A percentile compares a stretch with the other conserved stretches of the same genome.
Evolutionary conservation across 1,140 invertebrate species (phyloP).

Genomic region (Drosophila nasuta): DNA sequence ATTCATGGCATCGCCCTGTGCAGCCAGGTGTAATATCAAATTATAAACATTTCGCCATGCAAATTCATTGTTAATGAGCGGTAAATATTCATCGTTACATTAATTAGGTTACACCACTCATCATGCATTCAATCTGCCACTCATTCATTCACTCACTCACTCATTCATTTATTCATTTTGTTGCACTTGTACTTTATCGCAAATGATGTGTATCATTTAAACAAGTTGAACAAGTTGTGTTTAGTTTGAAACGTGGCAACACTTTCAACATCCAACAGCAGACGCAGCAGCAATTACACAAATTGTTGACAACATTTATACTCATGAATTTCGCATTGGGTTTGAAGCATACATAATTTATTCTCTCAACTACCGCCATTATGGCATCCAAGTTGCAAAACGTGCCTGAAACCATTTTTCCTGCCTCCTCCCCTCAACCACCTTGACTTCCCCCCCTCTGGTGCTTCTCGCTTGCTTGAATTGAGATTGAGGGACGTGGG

Average conservation of each 20-base stretch:
- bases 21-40: constrained; percentile 75
- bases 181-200: constrained; percentile 17
- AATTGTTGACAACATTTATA: constrained; percentile 45
- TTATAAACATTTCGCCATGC: constrained; percentile 64
- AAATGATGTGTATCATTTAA: not conserved
- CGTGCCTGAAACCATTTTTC: constrained; percentile 55
- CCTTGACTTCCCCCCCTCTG: not conserved
- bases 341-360: constrained; percentile 46
- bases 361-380: constrained; percentile 49
- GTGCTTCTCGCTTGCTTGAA: not conserved
- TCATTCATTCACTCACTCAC: constrained; percentile 14
- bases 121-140: not conserved
- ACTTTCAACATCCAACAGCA: constrained; percentile 1
- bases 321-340: constrained; percentile 27
- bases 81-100: constrained; percentile 39
- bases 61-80: constrained; percentile 73
- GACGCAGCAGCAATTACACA: constrained; percentile 39
- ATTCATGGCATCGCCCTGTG: constrained; percentile 47
- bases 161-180: constrained; percentile 7
- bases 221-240: constrained; percentile 3
- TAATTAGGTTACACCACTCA: constrained; percentile 65
- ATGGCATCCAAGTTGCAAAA: constrained; percentile 55
- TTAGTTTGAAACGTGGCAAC: constrained; percentile 4
- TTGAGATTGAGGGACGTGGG: constrained; percentile 32
- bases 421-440: not conserved